phyloP scores from a whole-genome alignment of 2,797 vertebrate genomes.

The Propithecus perrieri region DNA sequence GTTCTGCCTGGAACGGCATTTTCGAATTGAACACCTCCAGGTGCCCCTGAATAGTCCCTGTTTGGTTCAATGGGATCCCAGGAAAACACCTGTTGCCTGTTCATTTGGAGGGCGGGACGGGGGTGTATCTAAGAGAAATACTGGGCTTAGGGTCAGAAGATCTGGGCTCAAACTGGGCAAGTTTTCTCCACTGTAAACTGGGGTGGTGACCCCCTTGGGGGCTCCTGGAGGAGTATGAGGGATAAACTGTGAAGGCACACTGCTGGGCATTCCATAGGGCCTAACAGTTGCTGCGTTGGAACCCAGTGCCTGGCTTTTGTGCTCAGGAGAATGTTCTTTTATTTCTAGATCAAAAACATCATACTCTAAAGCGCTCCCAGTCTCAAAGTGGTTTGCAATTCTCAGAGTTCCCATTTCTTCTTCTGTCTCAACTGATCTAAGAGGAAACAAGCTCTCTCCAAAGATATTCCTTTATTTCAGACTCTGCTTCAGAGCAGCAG shows the following conservation, averaged over 20 bases:
- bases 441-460: neutral
- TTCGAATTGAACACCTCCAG: neutral
- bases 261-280: too few relatives aligned
- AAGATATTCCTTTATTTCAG: neutral
- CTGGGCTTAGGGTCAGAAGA: neutral
- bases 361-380: neutral
- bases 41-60: fast-evolving
- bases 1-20: neutral
- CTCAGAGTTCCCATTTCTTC: neutral
- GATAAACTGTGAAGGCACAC: neutral
- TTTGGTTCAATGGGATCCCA: neutral
- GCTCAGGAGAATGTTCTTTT: neutral
- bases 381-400: neutral
- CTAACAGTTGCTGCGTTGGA: neutral
- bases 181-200: neutral
- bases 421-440: neutral
- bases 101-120: neutral
- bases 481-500: neutral
- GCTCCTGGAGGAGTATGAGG: neutral
- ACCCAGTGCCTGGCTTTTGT: neutral
- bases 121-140: neutral
- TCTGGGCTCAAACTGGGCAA: neutral
- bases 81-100: neutral
- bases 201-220: neutral
- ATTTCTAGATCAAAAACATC: neutral